Evolutionary conservation across 2,888 invertebrate species (phyloP).

Genomic region (Mythimna ferrago): DNA sequence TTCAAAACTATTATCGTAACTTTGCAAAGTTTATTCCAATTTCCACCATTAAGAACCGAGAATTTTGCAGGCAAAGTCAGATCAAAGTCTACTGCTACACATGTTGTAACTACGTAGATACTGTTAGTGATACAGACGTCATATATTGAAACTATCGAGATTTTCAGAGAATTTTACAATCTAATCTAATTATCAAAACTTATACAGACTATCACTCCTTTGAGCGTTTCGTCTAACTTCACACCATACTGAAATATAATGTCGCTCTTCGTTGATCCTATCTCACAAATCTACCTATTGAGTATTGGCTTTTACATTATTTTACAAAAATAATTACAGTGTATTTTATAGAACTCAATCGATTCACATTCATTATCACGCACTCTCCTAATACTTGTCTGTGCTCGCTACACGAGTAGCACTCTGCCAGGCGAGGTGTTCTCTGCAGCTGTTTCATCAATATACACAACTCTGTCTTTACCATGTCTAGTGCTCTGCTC

Average conservation of each 20-base stretch:
- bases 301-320: conserved; percentile 35
- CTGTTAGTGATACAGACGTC: conserved; percentile 10
- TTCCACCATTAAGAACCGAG: not conserved
- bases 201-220: conserved; percentile 24
- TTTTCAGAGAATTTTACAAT: conserved; percentile 25
- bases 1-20: not conserved
- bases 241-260: not conserved
- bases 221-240: conserved; percentile 29
- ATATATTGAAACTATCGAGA: conserved; percentile 22
- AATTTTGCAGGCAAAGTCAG: conserved; percentile 16
- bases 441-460: conserved; percentile 37
- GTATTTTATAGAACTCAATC: conserved; percentile 17
- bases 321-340: conserved; percentile 52
- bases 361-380: not conserved
- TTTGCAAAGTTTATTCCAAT: conserved; percentile 22
- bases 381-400: not conserved
- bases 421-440: not conserved
- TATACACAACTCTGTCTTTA: conserved; percentile 42
- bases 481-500: not conserved
- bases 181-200: conserved; percentile 30
- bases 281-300: conserved; percentile 16
- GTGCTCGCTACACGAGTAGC: conserved; percentile 27
- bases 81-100: conserved; percentile 40
- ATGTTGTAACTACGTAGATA: conserved; percentile 7
- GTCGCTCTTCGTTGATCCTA: conserved; percentile 6